Base-by-base conservation (phyloP, 2,888 invertebrate genomes). In the Aricia artaxerxes region DNA sequence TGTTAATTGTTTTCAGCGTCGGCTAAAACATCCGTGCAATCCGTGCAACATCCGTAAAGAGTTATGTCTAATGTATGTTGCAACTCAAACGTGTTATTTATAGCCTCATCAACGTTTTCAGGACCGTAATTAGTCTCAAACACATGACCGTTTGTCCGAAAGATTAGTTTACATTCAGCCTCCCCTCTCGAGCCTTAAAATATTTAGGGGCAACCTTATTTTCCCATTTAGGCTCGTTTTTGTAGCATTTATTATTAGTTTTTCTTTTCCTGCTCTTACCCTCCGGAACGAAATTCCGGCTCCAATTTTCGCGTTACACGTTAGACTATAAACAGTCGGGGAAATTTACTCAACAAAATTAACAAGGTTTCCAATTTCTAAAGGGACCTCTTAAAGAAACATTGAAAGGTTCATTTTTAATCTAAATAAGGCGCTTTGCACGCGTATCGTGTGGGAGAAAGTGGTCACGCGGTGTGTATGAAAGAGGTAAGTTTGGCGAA, bases 181-280 rank as follows among this genome's bases (percentile, higher is more conserved):
- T 64, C 24, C 64, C 35, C 69, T 69, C 69, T 69, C 35, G 69
- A 38, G 69, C 69, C 69, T 69, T 69, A 69, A 69, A 69, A 69
- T 69, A 69, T 69, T 69, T 69, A 69, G 69, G 69, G 69, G 13
- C 13, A 69, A 69, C 69, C 69, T 69, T 69, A 69, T 69, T 69
- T 69, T 69, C 35, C 69, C 69, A 69, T 69, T 69, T 69, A 35
- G 38, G 69, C 13, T 69, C 69, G 35, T 69, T 69, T 69, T 69
- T 69, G 69, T 69, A 69, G 35, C 69, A 69, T 69, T 69, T 69
- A 69, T 69, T 69, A 69, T 69, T 69, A 69, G 69, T 69, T 69
- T 69, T 69, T 69, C 69, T 69, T 69, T 69, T 69, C 69, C 69
- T 38, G 69, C 16, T 69, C 49, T 24, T 16, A 38, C 69, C 69